phyloP scores from a whole-genome alignment of 1,140 invertebrate species.

The Drosophila parabipectinata region DNA sequence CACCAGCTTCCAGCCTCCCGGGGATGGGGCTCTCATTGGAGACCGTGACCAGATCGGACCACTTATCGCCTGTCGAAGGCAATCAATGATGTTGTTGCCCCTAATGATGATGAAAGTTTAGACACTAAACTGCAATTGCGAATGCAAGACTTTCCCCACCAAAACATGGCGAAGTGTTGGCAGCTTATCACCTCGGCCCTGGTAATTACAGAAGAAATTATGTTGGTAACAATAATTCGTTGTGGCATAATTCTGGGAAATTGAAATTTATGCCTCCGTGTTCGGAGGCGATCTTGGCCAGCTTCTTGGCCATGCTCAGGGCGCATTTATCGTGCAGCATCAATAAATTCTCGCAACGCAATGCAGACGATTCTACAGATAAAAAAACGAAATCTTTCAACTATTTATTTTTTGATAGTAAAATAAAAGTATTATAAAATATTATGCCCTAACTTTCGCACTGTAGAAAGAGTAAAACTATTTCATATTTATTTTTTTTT shows the following conservation, averaged over 20 bases:
- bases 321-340: slow-evolving; percentile 77
- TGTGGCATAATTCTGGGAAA: slow-evolving; percentile 76
- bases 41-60: slow-evolving; percentile 55
- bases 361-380: slow-evolving; percentile 20
- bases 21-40: slow-evolving; percentile 18
- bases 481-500: not conserved
- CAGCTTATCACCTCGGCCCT: slow-evolving; percentile 65
- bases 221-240: slow-evolving; percentile 78
- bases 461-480: not conserved
- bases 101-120: slow-evolving; percentile 40
- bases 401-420: too few species aligned
- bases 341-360: slow-evolving; percentile 67
- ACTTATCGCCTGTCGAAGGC: slow-evolving; percentile 76
- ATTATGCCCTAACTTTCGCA: not conserved
- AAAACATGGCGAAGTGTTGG: slow-evolving; percentile 55
- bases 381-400: not conserved
- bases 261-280: slow-evolving; percentile 71
- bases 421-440: not conserved
- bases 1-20: slow-evolving; percentile 11
- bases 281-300: slow-evolving; percentile 10
- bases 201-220: slow-evolving; percentile 76
- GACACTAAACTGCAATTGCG: not conserved
- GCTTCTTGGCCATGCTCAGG: slow-evolving; percentile 61
- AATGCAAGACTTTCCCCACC: slow-evolving; percentile 58
- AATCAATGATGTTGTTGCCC: slow-evolving; percentile 67